Evolutionary conservation across 2,888 invertebrate species (phyloP), one percentile per base, ranked within the genome.

Genomic region (Chorisops tibialis): DNA sequence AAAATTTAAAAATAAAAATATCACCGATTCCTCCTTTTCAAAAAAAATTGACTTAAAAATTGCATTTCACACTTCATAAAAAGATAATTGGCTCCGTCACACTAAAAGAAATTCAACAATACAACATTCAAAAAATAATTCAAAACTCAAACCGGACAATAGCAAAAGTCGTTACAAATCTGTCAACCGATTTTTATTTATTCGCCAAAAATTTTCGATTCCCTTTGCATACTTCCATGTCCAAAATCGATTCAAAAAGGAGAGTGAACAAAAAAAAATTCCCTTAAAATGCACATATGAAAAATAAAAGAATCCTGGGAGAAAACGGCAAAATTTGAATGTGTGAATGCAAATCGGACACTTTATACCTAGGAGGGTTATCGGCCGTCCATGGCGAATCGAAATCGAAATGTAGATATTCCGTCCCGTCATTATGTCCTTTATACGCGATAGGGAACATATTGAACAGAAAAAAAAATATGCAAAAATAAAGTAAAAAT

Each of bases 1-100:
- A n/a, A n/a, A n/a, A n/a, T n/a, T n/a, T n/a, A n/a, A n/a, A n/a
- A n/a, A n/a, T n/a, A n/a, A n/a, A n/a, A n/a, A n/a, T n/a, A n/a
- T n/a, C n/a, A n/a, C n/a, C n/a, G n/a, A n/a, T n/a, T n/a, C n/a
- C n/a, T n/a, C n/a, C n/a, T 51, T 51, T 51, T 51, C 38, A 51
- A 51, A 37, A 61, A 54, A 58, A 58, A 62, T 41, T 19, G 49
- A 35, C 41, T 51, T 52, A 63, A 58, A 59, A 63, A 63, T 12
- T 47, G 52, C 59, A 63, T 63, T 63, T 63, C 51, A 59, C 62
- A 63, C 62, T 63, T 59, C 62, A 59, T 63, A 59, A 63, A 63
- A 62, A 63, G 51, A 59, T 59, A 63, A 63, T 63, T 63, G 62
- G 62, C 54, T 58, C 22, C 50, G 59, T 59, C 58, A 47, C 16